Evolutionary conservation across 2,888 invertebrate species (phyloP), one percentile per base, ranked within the genome.

Genomic region (Megamerina dolium): DNA sequence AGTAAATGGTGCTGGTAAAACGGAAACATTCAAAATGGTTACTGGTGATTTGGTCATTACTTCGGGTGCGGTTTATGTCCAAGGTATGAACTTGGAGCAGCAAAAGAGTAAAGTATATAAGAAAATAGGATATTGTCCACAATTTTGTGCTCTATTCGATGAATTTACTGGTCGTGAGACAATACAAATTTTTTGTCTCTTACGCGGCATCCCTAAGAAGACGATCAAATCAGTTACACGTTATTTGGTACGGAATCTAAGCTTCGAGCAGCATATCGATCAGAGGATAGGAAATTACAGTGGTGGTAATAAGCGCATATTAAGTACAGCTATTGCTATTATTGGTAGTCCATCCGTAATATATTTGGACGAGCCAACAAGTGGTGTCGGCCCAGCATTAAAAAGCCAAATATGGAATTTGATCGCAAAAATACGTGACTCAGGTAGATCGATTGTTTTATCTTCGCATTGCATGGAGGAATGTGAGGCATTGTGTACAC

Each of bases 381-480:
- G 77, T 1, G 79, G 79, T 67, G 73, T 70, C 61, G 71, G 70
- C 61, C 70, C 71, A 2, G 68, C 60, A 2, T 64, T 66, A 0
- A 80, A 87, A 57, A 75, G 90, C 42, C 80, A 84, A 48, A 76
- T 92, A 10, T 91, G 91, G 91, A 76, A 84, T 56, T 82, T 83
- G 12, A 75, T 89, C 21, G 76, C 78, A 49, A 76, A 78, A 44
- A 78, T 84, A 30, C 75, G 85, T 35, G 81, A 82, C 43, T 74
- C 78, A 3, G 88, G 89, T 0, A 79, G 79, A 61, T 83, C 86
- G 45, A 79, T 91, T 41, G 77, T 91, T 46, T 75, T 91, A 45
- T 91, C 91, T 13, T 88, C 89, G 33, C 87, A 87, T 72, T 86
- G 85, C 66, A 87, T 89, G 86, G 85, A 85, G 67, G 88, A 89